Conservation (phyloP, 2,888 invertebrate genomes). For the Thereva unica region DNA sequence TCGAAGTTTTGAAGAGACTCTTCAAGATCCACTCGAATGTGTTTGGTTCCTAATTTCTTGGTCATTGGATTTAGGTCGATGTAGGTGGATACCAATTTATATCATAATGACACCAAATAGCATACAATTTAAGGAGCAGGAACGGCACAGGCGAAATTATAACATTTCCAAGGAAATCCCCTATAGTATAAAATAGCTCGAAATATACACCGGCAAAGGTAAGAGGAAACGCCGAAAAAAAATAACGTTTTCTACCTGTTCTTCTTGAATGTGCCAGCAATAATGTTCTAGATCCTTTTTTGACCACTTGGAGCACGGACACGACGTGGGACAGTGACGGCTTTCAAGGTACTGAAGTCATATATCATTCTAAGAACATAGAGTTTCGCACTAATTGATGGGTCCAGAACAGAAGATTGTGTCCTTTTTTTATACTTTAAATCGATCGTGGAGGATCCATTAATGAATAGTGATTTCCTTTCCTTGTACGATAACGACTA, state of each 20-base stretch:
- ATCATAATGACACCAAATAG: constrained; percentile 41
- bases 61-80: constrained; percentile 38
- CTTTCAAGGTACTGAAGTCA: constrained; percentile 28
- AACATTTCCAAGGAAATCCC: constrained; percentile 20
- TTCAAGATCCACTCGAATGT: constrained; percentile 7
- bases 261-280: constrained; percentile 9
- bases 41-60: constrained; percentile 27
- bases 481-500: constrained; percentile 6
- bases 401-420: constrained; percentile 31
- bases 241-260: not conserved
- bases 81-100: constrained; percentile 40
- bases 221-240: too few species aligned
- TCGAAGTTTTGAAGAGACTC: not conserved
- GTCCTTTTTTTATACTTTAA: constrained; percentile 13
- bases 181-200: not conserved
- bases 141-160: constrained; percentile 19
- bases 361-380: constrained; percentile 39
- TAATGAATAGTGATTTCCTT: constrained; percentile 19
- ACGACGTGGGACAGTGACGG: constrained; percentile 13
- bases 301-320: constrained; percentile 1
- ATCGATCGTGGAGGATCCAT: constrained; percentile 9
- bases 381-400: constrained; percentile 41
- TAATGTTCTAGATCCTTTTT: constrained; percentile 11
- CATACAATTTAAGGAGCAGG: constrained; percentile 38
- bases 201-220: too few species aligned